Conservation (phyloP, 1,140 invertebrate species). For the Asbolus verrucosus region DNA sequence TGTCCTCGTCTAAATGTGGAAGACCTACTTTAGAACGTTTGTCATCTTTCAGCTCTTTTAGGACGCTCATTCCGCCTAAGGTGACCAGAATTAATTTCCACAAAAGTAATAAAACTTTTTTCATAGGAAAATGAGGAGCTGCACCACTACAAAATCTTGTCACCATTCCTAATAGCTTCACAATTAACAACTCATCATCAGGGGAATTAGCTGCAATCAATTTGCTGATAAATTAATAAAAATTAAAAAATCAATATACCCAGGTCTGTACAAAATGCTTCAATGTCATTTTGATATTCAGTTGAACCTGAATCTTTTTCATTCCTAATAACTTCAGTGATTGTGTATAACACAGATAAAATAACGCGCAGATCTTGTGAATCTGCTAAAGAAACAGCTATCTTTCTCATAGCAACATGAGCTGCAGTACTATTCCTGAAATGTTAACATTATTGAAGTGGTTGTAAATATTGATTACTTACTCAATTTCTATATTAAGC, state of each 20-base stretch:
- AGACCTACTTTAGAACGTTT: conserved; percentile 80
- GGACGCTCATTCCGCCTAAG: conserved; percentile 87
- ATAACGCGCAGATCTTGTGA: conserved; percentile 93
- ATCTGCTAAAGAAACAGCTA: conserved; percentile 91
- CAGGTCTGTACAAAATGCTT: conserved; percentile 85
- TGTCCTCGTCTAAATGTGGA: conserved; percentile 87
- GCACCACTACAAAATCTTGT: conserved; percentile 94
- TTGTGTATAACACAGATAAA: conserved; percentile 92
- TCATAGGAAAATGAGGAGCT: conserved; percentile 97
- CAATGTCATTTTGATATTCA: conserved; percentile 78
- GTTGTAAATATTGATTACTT: conserved; percentile 58
- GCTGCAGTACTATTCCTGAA: conserved; percentile 79
- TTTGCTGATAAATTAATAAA: not conserved
- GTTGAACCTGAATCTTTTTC: conserved; percentile 72
- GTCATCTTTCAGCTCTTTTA: conserved; percentile 65
- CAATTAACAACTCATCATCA: conserved; percentile 86
- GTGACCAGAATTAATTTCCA: conserved; percentile 96
- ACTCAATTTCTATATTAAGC: conserved; percentile 95
- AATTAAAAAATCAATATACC: conserved; percentile 64
- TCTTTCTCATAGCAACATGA: conserved; percentile 84
- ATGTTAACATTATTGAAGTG: conserved; percentile 56
- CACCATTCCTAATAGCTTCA: conserved; percentile 94
- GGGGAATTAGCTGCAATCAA: conserved; percentile 55
- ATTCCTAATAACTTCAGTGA: conserved; percentile 90
- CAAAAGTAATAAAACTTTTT: conserved; percentile 94